Evolutionary conservation across 2,888 invertebrate genomes (phyloP).

Genomic region (Drosophila monieri): DNA sequence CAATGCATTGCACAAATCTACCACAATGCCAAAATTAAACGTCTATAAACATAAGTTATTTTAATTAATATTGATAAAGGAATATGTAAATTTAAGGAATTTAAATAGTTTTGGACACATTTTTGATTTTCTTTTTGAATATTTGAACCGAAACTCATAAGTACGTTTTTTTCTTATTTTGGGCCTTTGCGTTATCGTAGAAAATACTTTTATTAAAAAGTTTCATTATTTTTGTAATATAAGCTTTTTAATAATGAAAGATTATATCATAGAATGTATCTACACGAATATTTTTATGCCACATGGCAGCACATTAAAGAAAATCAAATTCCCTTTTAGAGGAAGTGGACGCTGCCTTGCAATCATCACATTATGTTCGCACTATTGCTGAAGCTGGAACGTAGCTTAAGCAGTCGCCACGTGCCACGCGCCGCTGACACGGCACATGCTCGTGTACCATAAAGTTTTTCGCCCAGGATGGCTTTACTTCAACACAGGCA

Average conservation of each 20-base stretch:
- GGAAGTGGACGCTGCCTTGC: constrained; percentile 54
- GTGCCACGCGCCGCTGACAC: constrained; percentile 62
- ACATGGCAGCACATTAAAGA: constrained; percentile 51
- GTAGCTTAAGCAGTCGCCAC: constrained; percentile 23
- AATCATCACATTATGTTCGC: constrained; percentile 39
- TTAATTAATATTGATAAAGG: too few relatives aligned
- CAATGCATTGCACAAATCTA: too few relatives aligned
- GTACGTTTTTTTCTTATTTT: too few relatives aligned
- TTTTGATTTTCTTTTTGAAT: too few relatives aligned
- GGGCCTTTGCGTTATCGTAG: too few relatives aligned
- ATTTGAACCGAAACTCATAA: too few relatives aligned
- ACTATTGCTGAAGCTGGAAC: constrained; percentile 9
- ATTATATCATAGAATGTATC: constrained; percentile 58
- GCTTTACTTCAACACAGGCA: constrained; percentile 15
- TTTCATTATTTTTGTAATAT: constrained; percentile 13
- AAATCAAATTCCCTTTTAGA: constrained; percentile 40
- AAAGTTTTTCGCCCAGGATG: constrained; percentile 52
- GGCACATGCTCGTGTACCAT: constrained; percentile 25
- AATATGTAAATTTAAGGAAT: too few relatives aligned
- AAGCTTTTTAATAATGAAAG: constrained; percentile 60
- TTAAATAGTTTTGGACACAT: too few relatives aligned
- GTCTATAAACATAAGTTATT: too few relatives aligned
- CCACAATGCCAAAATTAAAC: too few relatives aligned
- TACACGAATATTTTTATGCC: constrained; percentile 33
- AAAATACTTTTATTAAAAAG: constrained; percentile 8